Percentiles rank a stretch among this genome's conserved stretches.
Evolutionary conservation across 2,797 vertebrate species (phyloP).

Genomic region (Urosaurus nigricauda): DNA sequence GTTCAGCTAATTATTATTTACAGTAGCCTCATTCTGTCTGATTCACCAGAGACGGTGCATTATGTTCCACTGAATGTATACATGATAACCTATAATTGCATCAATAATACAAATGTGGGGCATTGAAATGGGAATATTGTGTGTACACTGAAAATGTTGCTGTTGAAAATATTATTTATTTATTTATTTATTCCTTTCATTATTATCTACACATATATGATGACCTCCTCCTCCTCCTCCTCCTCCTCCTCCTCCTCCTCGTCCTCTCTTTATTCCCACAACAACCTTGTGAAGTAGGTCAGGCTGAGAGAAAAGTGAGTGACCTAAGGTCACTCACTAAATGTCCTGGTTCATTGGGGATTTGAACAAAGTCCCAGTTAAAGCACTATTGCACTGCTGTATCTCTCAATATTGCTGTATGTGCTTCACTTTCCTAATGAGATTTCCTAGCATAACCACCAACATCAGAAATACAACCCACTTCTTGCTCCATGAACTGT

Average conservation of each 20-base stretch:
- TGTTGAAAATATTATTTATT: background rate
- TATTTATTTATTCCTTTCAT: background rate
- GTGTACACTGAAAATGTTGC: background rate
- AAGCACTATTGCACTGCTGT: background rate
- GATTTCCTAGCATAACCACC: too few relatives aligned
- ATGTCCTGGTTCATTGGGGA: too few relatives aligned
- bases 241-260: too few relatives aligned
- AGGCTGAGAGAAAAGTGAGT: background rate
- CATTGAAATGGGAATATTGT: background rate
- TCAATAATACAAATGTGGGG: background rate
- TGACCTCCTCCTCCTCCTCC: too few relatives aligned
- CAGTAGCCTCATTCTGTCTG: background rate
- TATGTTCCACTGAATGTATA: background rate
- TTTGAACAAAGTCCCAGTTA: background rate
- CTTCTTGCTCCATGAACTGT: too few relatives aligned
- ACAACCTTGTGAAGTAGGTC: background rate
- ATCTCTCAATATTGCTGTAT: background rate
- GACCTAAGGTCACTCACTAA: background rate
- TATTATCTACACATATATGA: background rate
- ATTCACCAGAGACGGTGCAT: background rate
- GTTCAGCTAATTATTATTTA: conserved; percentile 25
- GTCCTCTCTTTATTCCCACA: background rate
- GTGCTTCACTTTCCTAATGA: too few relatives aligned
- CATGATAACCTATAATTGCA: background rate
- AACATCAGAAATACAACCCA: too few relatives aligned